Conservation (phyloP, 2,113 vertebrate species). For the Clinocottus analis region DNA sequence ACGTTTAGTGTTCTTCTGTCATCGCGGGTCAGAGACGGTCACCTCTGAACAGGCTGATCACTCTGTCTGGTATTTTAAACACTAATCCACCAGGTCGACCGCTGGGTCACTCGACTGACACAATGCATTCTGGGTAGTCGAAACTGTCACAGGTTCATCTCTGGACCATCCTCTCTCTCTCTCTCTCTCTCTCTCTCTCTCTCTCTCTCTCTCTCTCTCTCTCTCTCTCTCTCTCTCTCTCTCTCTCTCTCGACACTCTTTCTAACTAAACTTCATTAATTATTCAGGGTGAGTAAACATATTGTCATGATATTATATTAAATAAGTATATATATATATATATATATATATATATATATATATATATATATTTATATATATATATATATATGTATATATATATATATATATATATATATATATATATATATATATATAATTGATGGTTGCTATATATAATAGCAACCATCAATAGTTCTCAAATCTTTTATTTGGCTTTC, state of each 20-base stretch:
- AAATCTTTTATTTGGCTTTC: background rate
- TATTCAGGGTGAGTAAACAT: background rate
- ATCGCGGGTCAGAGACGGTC: slow-evolving; percentile 44
- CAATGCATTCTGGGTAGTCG: slow-evolving; percentile 23
- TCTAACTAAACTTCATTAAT: background rate
- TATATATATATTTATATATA: too few relatives aligned
- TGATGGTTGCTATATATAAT: too few relatives aligned
- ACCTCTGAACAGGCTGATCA: slow-evolving; percentile 37
- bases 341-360: too few relatives aligned
- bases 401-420: too few relatives aligned
- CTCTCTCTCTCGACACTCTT: background rate
- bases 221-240: too few relatives aligned
- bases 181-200: too few relatives aligned
- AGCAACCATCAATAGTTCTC: background rate
- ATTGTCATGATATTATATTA: background rate
- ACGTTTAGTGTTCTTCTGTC: background rate
- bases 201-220: too few relatives aligned
- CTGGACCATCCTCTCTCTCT: background rate
- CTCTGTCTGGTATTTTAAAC: slow-evolving; percentile 2
- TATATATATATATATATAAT: too few relatives aligned
- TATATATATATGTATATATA: too few relatives aligned
- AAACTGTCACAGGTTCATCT: background rate
- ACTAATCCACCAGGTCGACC: slow-evolving; percentile 46
- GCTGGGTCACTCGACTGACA: slow-evolving; percentile 4
- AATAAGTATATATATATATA: too few relatives aligned